phyloP scores from a whole-genome alignment of 1,140 invertebrate species.

The Eupristina koningsbergeri region DNA sequence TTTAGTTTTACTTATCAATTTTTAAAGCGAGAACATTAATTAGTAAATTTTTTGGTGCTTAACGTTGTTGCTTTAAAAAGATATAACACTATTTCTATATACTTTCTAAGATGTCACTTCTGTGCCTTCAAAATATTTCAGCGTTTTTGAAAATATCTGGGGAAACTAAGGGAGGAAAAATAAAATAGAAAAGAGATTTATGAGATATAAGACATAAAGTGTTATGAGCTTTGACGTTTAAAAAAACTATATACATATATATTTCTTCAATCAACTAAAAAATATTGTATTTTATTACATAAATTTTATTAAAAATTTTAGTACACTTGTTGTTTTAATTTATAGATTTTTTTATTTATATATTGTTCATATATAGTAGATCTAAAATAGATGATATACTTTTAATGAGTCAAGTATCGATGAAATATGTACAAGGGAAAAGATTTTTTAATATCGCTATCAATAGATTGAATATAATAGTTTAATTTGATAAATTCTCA shows the following conservation, averaged over 20 bases:
- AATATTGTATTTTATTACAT: too few relatives aligned
- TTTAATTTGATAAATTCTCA: too few relatives aligned
- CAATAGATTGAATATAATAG: too few relatives aligned
- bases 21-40: conserved; percentile 21
- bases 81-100: neutral
- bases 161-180: neutral
- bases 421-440: too few relatives aligned
- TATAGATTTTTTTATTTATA: too few relatives aligned
- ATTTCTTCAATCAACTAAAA: too few relatives aligned
- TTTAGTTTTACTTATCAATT: conserved; percentile 16
- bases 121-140: conserved; percentile 37
- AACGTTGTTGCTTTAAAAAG: conserved; percentile 16
- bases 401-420: neutral
- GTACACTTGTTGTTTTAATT: neutral
- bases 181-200: conserved; percentile 30
- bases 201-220: neutral
- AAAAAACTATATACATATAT: too few relatives aligned
- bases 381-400: too few relatives aligned
- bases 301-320: too few relatives aligned
- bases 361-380: too few relatives aligned
- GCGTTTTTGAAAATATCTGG: conserved; percentile 4
- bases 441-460: too few relatives aligned
- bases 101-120: conserved; percentile 19
- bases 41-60: neutral
- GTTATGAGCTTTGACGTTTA: neutral